Percentiles rank a stretch among this genome's conserved stretches.
Conservation (phyloP, 2,797 vertebrate species). For the Masticophis lateralis region DNA sequence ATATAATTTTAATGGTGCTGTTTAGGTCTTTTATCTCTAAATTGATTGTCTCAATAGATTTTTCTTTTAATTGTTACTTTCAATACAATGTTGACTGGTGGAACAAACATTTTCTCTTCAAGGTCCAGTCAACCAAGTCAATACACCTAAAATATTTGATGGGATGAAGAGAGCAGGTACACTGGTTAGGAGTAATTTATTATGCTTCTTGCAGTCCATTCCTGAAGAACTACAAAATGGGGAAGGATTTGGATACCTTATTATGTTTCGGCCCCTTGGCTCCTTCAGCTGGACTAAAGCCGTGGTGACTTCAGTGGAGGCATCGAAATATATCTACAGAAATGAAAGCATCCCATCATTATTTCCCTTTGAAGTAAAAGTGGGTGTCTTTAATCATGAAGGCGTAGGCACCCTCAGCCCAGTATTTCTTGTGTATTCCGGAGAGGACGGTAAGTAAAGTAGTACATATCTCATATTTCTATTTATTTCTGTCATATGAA, state of each 20-base stretch:
- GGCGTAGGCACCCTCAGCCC: conserved; percentile 82
- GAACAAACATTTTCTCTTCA: conserved; percentile 61
- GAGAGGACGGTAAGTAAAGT: conserved; percentile 79
- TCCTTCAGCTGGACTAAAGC: conserved; percentile 80
- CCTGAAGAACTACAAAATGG: conserved; percentile 86
- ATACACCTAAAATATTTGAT: conserved; percentile 55
- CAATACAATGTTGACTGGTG: conserved; percentile 58
- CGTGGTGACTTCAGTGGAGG: conserved; percentile 78
- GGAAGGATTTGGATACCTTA: conserved; percentile 83
- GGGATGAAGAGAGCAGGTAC: conserved; percentile 45
- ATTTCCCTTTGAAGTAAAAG: conserved; percentile 85
- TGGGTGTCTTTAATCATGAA: conserved; percentile 82
- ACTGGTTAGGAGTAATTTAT: conserved; percentile 32
- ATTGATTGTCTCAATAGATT: conserved; percentile 59
- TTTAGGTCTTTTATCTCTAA: conserved; percentile 55
- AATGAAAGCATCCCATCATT: conserved; percentile 81
- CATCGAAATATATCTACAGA: conserved; percentile 80
- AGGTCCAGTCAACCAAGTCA: conserved; percentile 59
- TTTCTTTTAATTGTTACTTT: conserved; percentile 65
- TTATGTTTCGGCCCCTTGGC: conserved; percentile 80
- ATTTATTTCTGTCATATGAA: background rate
- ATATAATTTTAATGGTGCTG: conserved; percentile 48
- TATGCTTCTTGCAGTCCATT: conserved; percentile 74
- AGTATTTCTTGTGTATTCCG: conserved; percentile 75
- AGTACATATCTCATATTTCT: background rate